phyloP scores from a whole-genome alignment of 2,797 vertebrate genomes.

The Vultur gryphus region DNA sequence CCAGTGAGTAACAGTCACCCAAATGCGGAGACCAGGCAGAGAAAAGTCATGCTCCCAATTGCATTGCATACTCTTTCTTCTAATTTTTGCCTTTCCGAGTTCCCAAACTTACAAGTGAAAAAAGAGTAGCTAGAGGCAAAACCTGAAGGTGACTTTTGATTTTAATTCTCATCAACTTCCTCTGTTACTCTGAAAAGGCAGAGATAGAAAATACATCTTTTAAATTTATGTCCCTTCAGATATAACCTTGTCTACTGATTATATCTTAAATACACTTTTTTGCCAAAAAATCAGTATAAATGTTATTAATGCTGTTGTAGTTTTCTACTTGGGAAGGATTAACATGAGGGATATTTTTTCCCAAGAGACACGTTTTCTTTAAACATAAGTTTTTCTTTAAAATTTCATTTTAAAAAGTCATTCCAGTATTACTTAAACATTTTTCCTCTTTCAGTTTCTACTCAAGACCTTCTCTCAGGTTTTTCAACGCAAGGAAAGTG shows the following conservation, averaged over 20 bases:
- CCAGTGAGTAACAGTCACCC: not conserved
- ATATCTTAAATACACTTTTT: not conserved
- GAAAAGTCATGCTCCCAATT: not conserved
- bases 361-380: not conserved
- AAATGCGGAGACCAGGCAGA: not conserved
- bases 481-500: not conserved
- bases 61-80: not conserved
- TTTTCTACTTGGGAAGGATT: conserved; percentile 32
- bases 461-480: not conserved
- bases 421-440: not conserved
- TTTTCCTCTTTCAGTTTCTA: not conserved
- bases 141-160: not conserved
- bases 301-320: conserved; percentile 26
- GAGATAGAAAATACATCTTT: not conserved
- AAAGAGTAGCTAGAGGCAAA: not conserved
- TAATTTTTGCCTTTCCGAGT: not conserved
- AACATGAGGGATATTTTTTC: not conserved
- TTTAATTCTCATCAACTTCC: not conserved
- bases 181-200: not conserved
- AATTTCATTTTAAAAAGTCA: not conserved
- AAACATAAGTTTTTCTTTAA: not conserved
- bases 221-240: not conserved
- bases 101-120: not conserved
- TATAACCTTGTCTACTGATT: not conserved
- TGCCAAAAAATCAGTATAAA: not conserved